These are phyloP conservation scores for Tachina grossa DNA, from an alignment of 2,888 invertebrate genomes.

Conservation along the genomic window DNA sequence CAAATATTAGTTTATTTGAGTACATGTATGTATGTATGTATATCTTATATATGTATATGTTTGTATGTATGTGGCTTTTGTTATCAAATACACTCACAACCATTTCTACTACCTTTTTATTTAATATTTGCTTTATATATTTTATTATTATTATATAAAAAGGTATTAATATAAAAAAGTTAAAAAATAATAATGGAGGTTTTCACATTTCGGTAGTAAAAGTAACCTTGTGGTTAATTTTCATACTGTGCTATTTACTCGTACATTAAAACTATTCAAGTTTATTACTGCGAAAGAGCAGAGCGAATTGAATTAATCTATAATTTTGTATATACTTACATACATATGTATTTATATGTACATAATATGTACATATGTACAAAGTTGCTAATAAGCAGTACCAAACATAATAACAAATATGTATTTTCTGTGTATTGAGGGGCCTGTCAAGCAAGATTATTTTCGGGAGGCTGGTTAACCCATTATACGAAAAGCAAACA, in stretches of 20 bases:
- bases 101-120: slow-evolving; percentile 27
- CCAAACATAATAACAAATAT: no score
- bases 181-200: slow-evolving; percentile 1
- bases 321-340: no score
- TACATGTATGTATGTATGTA: slow-evolving; percentile 37
- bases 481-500: no score
- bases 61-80: slow-evolving; percentile 14
- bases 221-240: neutral
- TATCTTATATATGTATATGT: slow-evolving; percentile 22
- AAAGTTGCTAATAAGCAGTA: no score
- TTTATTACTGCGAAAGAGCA: no score
- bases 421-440: no score
- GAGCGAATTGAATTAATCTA: no score
- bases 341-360: no score
- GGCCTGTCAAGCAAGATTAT: no score
- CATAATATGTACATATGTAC: no score
- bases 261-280: no score
- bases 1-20: slow-evolving; percentile 46
- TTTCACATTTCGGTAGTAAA: slow-evolving; percentile 5
- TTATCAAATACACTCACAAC: slow-evolving; percentile 41
- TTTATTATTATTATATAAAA: slow-evolving; percentile 24
- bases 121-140: slow-evolving; percentile 37
- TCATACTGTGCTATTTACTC: neutral
- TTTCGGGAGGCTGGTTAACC: no score
- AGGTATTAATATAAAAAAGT: slow-evolving; percentile 19